Conservation (phyloP, 2,797 vertebrate genomes). For the Scyliorhinus canicula region DNA sequence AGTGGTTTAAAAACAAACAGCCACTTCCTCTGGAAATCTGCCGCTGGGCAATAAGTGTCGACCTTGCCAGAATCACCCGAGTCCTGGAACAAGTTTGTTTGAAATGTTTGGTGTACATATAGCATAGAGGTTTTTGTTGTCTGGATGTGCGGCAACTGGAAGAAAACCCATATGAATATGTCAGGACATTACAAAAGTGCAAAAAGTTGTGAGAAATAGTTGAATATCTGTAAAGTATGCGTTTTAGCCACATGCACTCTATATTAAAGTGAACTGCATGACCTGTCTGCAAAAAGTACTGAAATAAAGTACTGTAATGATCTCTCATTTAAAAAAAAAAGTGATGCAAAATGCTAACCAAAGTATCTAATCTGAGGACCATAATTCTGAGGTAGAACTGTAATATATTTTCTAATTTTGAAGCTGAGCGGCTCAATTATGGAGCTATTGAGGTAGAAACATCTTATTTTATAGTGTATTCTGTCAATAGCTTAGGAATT, state of each 20-base stretch:
- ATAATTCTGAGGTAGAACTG: not conserved
- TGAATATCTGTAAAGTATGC: not conserved
- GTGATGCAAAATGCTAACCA: not conserved
- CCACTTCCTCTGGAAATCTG: not conserved
- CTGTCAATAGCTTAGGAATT: not conserved
- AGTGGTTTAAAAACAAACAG: not conserved
- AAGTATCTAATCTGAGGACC: not conserved
- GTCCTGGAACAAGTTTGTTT: not conserved
- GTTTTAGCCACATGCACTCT: not conserved
- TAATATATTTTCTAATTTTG: constrained; percentile 22
- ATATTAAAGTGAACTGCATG: not conserved
- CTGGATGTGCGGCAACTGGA: not conserved
- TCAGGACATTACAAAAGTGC: not conserved
- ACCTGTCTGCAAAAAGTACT: not conserved
- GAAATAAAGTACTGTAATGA: not conserved
- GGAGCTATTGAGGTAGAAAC: not conserved
- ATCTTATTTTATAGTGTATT: not conserved
- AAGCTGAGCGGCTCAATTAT: not conserved
- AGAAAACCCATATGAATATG: not conserved
- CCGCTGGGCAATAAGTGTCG: not conserved
- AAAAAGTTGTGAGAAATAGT: not conserved
- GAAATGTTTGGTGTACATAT: not conserved
- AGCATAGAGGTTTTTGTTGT: not conserved
- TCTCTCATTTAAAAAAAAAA: not conserved
- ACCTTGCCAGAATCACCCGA: not conserved